Conservation (phyloP, 2,888 invertebrate species). For the Matsumyia berberina region DNA sequence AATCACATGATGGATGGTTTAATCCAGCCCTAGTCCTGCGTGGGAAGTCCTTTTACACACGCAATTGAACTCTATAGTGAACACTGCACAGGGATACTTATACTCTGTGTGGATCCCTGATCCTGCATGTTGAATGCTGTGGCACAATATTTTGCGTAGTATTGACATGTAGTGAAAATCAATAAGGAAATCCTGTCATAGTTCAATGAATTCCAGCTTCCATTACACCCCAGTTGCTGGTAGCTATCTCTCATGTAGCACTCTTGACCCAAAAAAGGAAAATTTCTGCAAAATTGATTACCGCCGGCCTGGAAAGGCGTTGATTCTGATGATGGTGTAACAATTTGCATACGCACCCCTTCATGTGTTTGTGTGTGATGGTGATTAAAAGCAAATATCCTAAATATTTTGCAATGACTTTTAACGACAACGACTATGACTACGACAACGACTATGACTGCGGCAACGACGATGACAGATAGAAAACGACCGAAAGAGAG, state of each 20-base stretch:
- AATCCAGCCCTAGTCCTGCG: neutral
- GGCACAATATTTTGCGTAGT: neutral
- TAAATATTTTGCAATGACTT: constrained; percentile 26
- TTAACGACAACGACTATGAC: neutral
- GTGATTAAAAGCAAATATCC: constrained; percentile 55
- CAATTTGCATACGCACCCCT: neutral
- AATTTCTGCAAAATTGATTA: constrained; percentile 30
- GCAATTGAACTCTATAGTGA: neutral
- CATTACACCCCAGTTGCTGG: neutral
- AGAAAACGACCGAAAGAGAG: too few species aligned
- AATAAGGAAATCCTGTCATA: constrained; percentile 33
- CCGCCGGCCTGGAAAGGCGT: neutral
- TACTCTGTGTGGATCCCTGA: neutral
- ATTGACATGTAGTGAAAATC: constrained; percentile 17
- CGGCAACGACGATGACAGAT: neutral
- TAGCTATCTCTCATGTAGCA: constrained; percentile 10
- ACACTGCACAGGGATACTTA: too few species aligned
- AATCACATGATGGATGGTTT: neutral
- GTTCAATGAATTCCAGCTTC: constrained; percentile 4
- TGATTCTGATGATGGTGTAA: neutral
- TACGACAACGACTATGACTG: too few species aligned
- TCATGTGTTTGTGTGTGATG: neutral
- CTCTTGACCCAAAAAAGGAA: constrained; percentile 38
- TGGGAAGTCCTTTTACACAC: neutral
- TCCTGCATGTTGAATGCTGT: neutral